Evolutionary conservation across 2,888 invertebrate genomes (phyloP).

Genomic region (Zygothrica quintamaculata): DNA sequence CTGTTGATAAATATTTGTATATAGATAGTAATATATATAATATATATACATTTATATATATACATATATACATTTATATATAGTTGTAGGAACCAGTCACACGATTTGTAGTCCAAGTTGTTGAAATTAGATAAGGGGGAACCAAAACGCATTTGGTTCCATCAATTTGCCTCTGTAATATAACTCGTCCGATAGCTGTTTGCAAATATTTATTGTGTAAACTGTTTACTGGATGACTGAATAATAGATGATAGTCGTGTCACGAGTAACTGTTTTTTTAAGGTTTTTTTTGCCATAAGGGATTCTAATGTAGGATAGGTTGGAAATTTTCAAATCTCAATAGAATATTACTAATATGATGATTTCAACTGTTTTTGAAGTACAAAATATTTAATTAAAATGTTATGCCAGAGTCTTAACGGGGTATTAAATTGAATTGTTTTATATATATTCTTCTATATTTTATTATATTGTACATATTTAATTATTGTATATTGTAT

Average conservation of each 20-base stretch:
- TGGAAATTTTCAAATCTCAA: no score
- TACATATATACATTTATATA: background rate
- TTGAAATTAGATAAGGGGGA: slow-evolving; percentile 47
- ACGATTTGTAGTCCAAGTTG: slow-evolving; percentile 65
- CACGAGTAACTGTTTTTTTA: slow-evolving; percentile 5
- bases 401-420: no score
- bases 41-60: slow-evolving; percentile 13
- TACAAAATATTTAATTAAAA: no score
- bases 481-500: no score
- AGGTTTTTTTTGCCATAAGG: background rate
- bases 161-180: slow-evolving; percentile 28
- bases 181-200: slow-evolving; percentile 23
- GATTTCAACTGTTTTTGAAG: no score
- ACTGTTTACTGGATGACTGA: slow-evolving; percentile 13
- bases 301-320: background rate
- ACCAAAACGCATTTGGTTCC: slow-evolving; percentile 28
- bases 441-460: no score
- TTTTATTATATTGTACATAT: no score
- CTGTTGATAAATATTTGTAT: slow-evolving; percentile 40
- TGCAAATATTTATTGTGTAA: slow-evolving; percentile 37
- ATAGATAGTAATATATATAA: slow-evolving; percentile 14
- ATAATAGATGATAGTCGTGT: slow-evolving; percentile 18
- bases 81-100: slow-evolving; percentile 49
- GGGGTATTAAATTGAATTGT: no score
- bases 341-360: no score